These are phyloP conservation scores for Urophycis tenuis DNA, from an alignment of 2,797 vertebrate genomes.

Conservation along the genomic window DNA sequence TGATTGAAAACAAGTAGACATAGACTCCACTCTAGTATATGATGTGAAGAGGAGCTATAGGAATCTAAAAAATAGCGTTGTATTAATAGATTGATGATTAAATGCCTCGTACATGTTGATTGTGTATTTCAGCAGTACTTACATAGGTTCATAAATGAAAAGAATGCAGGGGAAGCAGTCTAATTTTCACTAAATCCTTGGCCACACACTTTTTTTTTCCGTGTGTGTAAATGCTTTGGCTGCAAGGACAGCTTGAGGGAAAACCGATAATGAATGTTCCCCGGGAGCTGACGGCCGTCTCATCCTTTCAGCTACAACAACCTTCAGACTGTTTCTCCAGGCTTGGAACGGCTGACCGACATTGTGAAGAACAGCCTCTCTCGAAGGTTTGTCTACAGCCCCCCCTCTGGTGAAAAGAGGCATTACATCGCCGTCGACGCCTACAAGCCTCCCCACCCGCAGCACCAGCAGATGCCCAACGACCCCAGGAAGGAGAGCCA, in stretches of 20 bases:
- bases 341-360: conserved; percentile 83
- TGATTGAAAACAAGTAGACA: background rate
- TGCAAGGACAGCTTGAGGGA: conserved; percentile 2
- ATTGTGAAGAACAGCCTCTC: conserved; percentile 81
- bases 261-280: background rate
- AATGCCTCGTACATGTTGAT: background rate
- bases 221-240: conserved; percentile 7
- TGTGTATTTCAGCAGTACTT: background rate
- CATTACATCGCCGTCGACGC: conserved; percentile 78
- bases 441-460: conserved; percentile 62
- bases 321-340: conserved; percentile 74
- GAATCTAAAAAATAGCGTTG: background rate
- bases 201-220: background rate
- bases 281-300: background rate
- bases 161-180: background rate
- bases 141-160: no score
- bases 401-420: conserved; percentile 70
- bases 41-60: background rate
- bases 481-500: conserved; percentile 60
- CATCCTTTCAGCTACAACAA: conserved; percentile 78
- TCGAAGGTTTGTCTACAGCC: conserved; percentile 73
- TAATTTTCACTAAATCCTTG: background rate
- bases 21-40: no score
- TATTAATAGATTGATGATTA: background rate
- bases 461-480: conserved; percentile 58